Evolutionary conservation across 2,113 vertebrate genomes (phyloP).

Genomic region (Larimichthys polyactis): DNA sequence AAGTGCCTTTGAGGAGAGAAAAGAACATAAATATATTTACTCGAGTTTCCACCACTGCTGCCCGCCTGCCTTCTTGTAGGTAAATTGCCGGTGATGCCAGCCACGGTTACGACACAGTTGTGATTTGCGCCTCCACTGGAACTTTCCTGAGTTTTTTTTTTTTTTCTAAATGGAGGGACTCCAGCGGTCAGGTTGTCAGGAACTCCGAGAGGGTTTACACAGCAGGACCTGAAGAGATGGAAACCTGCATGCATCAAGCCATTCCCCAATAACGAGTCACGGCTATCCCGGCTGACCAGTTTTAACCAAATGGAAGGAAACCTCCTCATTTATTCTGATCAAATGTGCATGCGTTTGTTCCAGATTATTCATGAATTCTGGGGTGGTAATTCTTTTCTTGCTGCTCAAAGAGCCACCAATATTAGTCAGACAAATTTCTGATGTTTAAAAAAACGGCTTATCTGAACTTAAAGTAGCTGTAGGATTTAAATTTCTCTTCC

Average conservation of each 20-base stretch:
- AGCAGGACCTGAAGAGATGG: conserved; percentile 58
- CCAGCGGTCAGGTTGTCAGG: conserved; percentile 60
- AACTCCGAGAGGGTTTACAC: conserved; percentile 56
- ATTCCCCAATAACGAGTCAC: conserved; percentile 46
- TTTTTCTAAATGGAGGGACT: conserved; percentile 29
- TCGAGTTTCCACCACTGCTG: conserved; percentile 72
- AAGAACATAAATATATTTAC: conserved; percentile 73
- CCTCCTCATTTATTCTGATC: conserved; percentile 7
- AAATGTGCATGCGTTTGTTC: neutral
- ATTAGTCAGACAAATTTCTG: conserved; percentile 2
- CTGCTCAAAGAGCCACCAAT: neutral
- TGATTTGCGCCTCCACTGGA: conserved; percentile 78
- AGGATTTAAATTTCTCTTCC: conserved; percentile 29
- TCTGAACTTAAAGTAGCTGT: neutral
- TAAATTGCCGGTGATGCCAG: conserved; percentile 53
- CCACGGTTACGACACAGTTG: conserved; percentile 58
- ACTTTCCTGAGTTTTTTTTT: conserved; percentile 76
- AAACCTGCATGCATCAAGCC: conserved; percentile 59
- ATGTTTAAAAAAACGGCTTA: conserved; percentile 17
- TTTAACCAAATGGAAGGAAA: conserved; percentile 49
- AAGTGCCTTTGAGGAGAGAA: conserved; percentile 62
- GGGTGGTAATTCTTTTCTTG: neutral
- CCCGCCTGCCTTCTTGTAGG: conserved; percentile 39
- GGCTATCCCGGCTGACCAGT: conserved; percentile 27
- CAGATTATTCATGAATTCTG: neutral